Percentiles rank a stretch among this genome's conserved stretches.
Conservation (phyloP, 2,888 invertebrate genomes). For the Leucophenga maculata region DNA sequence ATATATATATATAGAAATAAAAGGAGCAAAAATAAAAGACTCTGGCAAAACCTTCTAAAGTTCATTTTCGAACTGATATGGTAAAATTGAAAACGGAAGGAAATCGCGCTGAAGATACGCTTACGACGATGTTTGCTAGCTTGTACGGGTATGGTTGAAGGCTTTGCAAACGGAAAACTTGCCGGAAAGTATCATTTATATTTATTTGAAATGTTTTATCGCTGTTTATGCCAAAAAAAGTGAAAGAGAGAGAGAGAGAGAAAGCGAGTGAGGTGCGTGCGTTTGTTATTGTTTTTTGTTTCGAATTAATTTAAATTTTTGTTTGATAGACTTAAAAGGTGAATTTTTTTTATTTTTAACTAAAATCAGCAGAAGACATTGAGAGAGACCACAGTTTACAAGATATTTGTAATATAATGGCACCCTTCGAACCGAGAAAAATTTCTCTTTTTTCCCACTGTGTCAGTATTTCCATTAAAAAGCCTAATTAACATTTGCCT, state of each 20-base stretch:
- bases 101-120: constrained; percentile 32
- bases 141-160: constrained; percentile 14
- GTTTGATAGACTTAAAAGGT: too few species aligned
- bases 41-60: constrained; percentile 36
- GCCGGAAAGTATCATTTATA: constrained; percentile 54
- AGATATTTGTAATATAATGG: too few species aligned
- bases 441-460: too few species aligned
- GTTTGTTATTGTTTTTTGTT: constrained; percentile 12
- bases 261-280: too few species aligned
- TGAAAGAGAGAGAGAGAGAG: too few species aligned
- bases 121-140: constrained; percentile 27
- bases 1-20: constrained; percentile 39
- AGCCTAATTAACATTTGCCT: too few species aligned
- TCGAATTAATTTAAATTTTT: too few species aligned
- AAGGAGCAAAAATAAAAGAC: constrained; percentile 4
- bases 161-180: constrained; percentile 17
- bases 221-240: constrained; percentile 37
- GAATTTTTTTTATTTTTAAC: too few species aligned
- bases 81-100: constrained; percentile 61
- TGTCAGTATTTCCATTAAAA: too few species aligned
- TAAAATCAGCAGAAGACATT: too few species aligned
- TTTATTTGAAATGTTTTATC: constrained; percentile 56
- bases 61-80: constrained; percentile 56
- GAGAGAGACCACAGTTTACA: too few species aligned
- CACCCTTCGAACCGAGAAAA: too few species aligned